Percentiles rank a stretch among this genome's conserved stretches.
phyloP scores from a whole-genome alignment of 1,140 invertebrate species.

The Sycophaga agraensis region DNA sequence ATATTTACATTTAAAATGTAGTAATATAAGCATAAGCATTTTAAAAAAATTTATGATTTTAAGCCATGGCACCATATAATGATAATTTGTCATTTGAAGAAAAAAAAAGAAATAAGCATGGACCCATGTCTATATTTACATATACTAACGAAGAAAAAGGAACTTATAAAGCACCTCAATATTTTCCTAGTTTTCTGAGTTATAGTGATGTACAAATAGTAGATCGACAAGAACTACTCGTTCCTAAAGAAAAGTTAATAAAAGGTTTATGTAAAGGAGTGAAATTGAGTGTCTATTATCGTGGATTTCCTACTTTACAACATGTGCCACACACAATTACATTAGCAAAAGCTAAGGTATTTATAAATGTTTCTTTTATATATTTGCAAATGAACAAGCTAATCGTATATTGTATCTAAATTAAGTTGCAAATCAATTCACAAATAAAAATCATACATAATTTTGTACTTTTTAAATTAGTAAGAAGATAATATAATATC shows the following conservation, averaged over 20 bases:
- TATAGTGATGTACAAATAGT: conserved; percentile 61
- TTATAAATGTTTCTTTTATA: no score
- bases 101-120: conserved; percentile 74
- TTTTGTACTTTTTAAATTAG: not conserved
- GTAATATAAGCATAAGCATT: not conserved
- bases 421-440: no score
- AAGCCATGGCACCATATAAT: conserved; percentile 77
- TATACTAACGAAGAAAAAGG: conserved; percentile 65
- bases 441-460: no score
- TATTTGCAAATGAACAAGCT: no score
- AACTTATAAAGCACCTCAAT: conserved; percentile 60
- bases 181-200: conserved; percentile 69
- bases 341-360: conserved; percentile 67
- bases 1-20: not conserved
- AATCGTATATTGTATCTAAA: no score
- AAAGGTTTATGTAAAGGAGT: conserved; percentile 76
- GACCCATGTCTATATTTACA: conserved; percentile 80
- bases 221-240: conserved; percentile 62
- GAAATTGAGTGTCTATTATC: conserved; percentile 71
- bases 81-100: conserved; percentile 72
- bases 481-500: no score
- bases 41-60: conserved; percentile 60
- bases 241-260: conserved; percentile 64
- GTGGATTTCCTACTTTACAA: conserved; percentile 88
- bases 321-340: conserved; percentile 76